Evolutionary conservation across 1,140 invertebrate species (phyloP).

Genomic region (Drosophila suzukii): DNA sequence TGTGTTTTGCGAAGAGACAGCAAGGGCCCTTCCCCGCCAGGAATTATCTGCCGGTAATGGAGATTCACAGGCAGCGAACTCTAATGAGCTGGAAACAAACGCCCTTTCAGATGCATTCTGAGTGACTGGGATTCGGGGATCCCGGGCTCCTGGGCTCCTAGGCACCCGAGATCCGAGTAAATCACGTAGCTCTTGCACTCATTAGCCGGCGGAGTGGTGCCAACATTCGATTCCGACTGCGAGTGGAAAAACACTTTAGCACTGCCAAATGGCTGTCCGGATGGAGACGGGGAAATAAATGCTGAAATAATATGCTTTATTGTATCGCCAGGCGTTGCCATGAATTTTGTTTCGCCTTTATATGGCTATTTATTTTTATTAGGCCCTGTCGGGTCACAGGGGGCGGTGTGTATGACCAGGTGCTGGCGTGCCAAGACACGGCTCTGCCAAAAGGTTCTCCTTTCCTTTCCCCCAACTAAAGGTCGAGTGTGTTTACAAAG

Average conservation of each 20-base stretch:
- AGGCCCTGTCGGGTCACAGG: constrained; percentile 17
- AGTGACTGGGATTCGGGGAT: constrained; percentile 6
- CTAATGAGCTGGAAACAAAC: constrained; percentile 50
- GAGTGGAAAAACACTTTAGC: constrained; percentile 54
- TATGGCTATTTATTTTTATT: constrained; percentile 67
- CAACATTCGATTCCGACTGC: constrained; percentile 13
- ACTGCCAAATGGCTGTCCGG: constrained; percentile 57
- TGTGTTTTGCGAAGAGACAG: constrained; percentile 22
- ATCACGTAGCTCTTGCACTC: constrained; percentile 59
- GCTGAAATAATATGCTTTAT: constrained; percentile 75
- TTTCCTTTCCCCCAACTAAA: not conserved
- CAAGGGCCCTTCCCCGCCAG: not conserved
- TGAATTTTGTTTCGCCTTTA: constrained; percentile 64
- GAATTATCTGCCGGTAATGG: constrained; percentile 47
- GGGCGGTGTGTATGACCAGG: constrained; percentile 27
- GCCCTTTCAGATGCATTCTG: constrained; percentile 29
- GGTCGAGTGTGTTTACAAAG: constrained; percentile 44
- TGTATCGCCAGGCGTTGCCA: constrained; percentile 55
- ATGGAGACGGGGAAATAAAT: constrained; percentile 61
- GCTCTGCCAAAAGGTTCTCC: constrained; percentile 21
- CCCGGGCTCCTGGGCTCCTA: not conserved
- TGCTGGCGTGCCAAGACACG: constrained; percentile 36
- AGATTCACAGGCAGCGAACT: constrained; percentile 29
- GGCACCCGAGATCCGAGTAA: constrained; percentile 22
- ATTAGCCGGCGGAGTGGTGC: constrained; percentile 40